Percentiles rank a stretch among this genome's conserved stretches.
Conservation (phyloP, 2,113 vertebrate genomes). For the Urocolius indicus region DNA sequence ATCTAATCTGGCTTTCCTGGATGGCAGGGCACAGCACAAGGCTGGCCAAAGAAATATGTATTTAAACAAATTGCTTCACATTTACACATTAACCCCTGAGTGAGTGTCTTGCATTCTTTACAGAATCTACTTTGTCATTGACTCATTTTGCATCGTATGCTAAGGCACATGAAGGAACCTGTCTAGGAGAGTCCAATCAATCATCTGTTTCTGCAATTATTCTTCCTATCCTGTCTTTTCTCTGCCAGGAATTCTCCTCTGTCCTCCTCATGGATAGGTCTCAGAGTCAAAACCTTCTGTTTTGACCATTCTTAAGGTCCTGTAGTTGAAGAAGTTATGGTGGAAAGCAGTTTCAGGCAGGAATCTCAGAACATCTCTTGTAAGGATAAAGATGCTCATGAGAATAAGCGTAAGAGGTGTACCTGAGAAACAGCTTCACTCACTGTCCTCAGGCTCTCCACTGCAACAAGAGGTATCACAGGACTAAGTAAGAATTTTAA, state of each 20-base stretch:
- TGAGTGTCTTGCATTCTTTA: background rate
- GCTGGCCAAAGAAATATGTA: slow-evolving; percentile 26
- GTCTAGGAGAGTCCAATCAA: background rate
- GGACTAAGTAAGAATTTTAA: background rate
- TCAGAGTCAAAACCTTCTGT: background rate
- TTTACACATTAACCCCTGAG: slow-evolving; percentile 11
- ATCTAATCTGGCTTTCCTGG: slow-evolving; percentile 51
- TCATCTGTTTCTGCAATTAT: background rate
- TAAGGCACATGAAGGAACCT: background rate
- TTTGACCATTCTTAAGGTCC: background rate
- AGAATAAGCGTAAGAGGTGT: background rate
- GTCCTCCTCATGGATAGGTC: background rate
- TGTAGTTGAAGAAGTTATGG: background rate
- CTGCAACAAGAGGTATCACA: background rate
- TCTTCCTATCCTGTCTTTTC: background rate
- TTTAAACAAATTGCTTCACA: slow-evolving; percentile 5
- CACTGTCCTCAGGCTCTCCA: background rate
- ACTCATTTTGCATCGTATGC: background rate
- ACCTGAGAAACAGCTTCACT: background rate
- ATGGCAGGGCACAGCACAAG: slow-evolving; percentile 13
- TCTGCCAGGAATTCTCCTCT: background rate
- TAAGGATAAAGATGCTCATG: background rate
- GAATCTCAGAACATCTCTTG: background rate
- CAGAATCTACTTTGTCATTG: background rate
- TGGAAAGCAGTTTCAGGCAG: background rate